phyloP scores from a whole-genome alignment of 2,797 vertebrate genomes.

The Pseudochromis fuscus region DNA sequence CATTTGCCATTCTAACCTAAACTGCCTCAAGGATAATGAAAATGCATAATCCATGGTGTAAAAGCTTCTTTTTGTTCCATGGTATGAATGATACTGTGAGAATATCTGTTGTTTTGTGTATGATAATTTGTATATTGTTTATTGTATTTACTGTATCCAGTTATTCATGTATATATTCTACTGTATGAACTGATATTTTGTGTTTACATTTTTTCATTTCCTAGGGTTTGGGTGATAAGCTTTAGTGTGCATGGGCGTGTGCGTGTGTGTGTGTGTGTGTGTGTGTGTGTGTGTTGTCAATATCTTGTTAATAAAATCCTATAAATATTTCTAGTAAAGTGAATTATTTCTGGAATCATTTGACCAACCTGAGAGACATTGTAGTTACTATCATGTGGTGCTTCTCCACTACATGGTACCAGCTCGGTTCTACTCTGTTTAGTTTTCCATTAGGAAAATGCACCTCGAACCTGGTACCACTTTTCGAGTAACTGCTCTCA shows the following conservation, averaged over 20 bases:
- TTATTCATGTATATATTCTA: slow-evolving; percentile 66
- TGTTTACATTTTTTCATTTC: slow-evolving; percentile 70
- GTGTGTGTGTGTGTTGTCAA: slow-evolving; percentile 4
- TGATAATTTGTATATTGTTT: slow-evolving; percentile 66
- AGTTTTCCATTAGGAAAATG: no score
- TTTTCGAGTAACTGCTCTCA: no score
- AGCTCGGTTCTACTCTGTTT: no score
- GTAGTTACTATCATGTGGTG: no score
- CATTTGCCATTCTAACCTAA: slow-evolving; percentile 69
- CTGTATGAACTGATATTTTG: slow-evolving; percentile 43
- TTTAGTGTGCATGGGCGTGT: slow-evolving; percentile 20
- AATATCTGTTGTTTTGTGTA: slow-evolving; percentile 55
- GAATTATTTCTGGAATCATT: no score
- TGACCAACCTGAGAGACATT: no score
- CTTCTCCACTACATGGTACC: no score
- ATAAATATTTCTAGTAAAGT: no score
- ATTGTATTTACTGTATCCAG: slow-evolving; percentile 59
- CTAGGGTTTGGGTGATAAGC: slow-evolving; percentile 40
- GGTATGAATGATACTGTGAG: slow-evolving; percentile 82
- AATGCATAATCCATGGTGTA: slow-evolving; percentile 66
- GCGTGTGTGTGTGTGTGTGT: not conserved
- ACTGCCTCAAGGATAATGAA: slow-evolving; percentile 78
- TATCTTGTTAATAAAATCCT: slow-evolving; percentile 57
- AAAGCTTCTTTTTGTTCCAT: slow-evolving; percentile 66
- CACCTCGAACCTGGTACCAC: no score